Base-by-base conservation (phyloP, 2,888 invertebrate species). In the Koerneria pararmatus region DNA sequence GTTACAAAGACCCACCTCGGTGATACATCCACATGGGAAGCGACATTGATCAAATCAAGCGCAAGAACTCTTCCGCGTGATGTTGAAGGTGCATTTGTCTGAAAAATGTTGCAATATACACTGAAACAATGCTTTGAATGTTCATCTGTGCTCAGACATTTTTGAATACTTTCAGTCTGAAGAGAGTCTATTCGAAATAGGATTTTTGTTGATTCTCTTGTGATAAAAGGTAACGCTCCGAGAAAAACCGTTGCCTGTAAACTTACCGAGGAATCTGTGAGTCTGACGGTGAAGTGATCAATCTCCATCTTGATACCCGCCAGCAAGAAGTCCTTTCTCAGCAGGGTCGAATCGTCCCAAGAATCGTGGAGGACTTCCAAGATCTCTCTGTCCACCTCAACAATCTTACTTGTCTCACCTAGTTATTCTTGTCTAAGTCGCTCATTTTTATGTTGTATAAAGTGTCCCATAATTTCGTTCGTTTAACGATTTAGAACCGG, bases 341-440 rank as follows among this genome's bases (percentile, higher is more conserved):
- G 69, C 22, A 82, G 64, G 1, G 78, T 80, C 29, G 79, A 80
- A 68, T 83, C 83, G 66, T 83, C 83, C 83, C 80, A 83, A 8
- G 78, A 74, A 37, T 82, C 80, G 61, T 76, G 76, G 6, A 83
- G 67, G 4, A 81, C 79, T 58, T 82, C 80, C 41, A 79, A 59
- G 34, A 83, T 74, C 68, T 82, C 81, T 6, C 75, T 78, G 64
- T 80, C 79, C 70, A 82, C 74, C 61, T 78, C 51, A 54, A 68
- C 60, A 58, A 75, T 75, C 19, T 1, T n/a, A n/a, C n/a, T n/a
- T n/a, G n/a, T n/a, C n/a, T n/a, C n/a, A n/a, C n/a, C n/a, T n/a
- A n/a, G n/a, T n/a, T n/a, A n/a, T n/a, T n/a, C n/a, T n/a, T n/a
- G n/a, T n/a, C n/a, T n/a, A n/a, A n/a, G n/a, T n/a, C n/a, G n/a